Evolutionary conservation across 2,888 invertebrate genomes (phyloP), one percentile per base, ranked within the genome.

Genomic region (Galeopsomyia nigrocyanea): DNA sequence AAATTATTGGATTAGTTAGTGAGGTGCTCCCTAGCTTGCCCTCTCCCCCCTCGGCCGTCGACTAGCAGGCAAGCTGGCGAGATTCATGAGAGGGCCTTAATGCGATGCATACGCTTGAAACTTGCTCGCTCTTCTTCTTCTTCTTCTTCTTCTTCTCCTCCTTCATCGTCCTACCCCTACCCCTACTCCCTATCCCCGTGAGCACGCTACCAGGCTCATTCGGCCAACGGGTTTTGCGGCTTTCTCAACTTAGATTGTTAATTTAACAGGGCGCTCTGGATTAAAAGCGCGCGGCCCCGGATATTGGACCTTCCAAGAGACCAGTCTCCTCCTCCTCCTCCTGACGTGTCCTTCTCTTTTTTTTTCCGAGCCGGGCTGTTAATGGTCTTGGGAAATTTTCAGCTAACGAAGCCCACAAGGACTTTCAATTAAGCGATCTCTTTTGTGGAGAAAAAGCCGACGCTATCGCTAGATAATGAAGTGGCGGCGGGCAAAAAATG

Each of bases 1-100:
- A 67, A 75, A 75, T 72, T 72, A 75, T 75, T 75, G 75, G 69
- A 75, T 75, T 72, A 75, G 72, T 71, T 70, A 64, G 64, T 19
- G 68, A 69, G 69, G 26, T 26, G 26, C 26, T 26, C 26, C 26
- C 26, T n/a, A n/a, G n/a, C n/a, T n/a, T n/a, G n/a, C n/a, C 26
- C 26, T 2, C 26, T 5, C 5, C 26, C 26, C 3, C 26, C 26
- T 26, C 26, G 3, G 26, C 26, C 5, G 2, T 2, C 26, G 55
- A 61, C 26, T n/a, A n/a, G 49, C 13, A 10, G 39, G 7, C 39
- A 51, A 55, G 26, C 39, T 51, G 46, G 71, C 71, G 26, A 51
- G 72, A 72, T 72, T 68, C 63, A 64, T 55, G 68, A 60, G 58
- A 17, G 60, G 67, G 66, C 66, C 21, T 62, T 69, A 69, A 70